Evolutionary conservation across 2,888 invertebrate genomes (phyloP).

Genomic region (Drosophila meridionalis): DNA sequence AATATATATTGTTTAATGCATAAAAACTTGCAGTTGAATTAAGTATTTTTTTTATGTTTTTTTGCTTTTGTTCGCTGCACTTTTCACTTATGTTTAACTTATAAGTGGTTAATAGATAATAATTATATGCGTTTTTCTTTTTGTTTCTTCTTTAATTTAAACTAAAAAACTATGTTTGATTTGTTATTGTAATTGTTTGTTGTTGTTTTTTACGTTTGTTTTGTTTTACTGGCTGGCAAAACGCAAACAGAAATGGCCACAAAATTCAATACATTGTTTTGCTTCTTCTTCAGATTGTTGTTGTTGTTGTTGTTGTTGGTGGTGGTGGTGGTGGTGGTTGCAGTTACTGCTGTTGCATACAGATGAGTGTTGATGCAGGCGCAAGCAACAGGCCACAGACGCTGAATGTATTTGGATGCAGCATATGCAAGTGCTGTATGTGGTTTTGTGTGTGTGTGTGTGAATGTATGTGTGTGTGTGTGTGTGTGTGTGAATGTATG

Average conservation of each 20-base stretch:
- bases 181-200: slow-evolving; percentile 50
- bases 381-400: slow-evolving; percentile 42
- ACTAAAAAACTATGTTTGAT: slow-evolving; percentile 70
- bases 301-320: slow-evolving; percentile 23
- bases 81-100: slow-evolving; percentile 48
- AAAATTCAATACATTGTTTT: slow-evolving; percentile 70
- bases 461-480: background rate
- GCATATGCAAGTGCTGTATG: slow-evolving; percentile 8
- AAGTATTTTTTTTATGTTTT: slow-evolving; percentile 48
- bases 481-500: background rate
- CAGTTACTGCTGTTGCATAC: slow-evolving; percentile 22
- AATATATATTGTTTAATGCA: slow-evolving; percentile 19
- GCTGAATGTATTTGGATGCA: background rate
- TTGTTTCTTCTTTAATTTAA: slow-evolving; percentile 47
- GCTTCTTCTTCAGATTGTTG: slow-evolving; percentile 39
- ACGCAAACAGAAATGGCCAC: slow-evolving; percentile 74
- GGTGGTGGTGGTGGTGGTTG: slow-evolving; percentile 14
- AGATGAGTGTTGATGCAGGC: slow-evolving; percentile 24
- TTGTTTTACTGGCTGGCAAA: slow-evolving; percentile 52
- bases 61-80: slow-evolving; percentile 71
- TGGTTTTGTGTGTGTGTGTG: slow-evolving; percentile 9
- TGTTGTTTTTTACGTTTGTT: slow-evolving; percentile 36
- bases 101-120: slow-evolving; percentile 31
- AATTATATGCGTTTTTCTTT: slow-evolving; percentile 16
- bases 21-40: slow-evolving; percentile 51